Evolutionary conservation across 2,113 vertebrate species (phyloP).

Genomic region (Crotalus helleri): DNA sequence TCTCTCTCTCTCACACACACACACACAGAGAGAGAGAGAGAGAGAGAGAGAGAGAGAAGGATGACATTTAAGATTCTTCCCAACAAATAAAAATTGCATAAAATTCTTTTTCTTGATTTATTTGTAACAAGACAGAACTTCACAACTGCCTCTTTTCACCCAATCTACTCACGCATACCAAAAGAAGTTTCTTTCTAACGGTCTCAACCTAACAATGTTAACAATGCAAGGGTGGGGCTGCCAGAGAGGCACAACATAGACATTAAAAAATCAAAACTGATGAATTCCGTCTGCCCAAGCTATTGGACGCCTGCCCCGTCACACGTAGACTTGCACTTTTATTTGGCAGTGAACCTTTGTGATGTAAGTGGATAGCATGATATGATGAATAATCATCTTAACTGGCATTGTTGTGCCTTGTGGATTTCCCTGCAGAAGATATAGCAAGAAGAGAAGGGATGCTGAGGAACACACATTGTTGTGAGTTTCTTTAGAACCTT

Average conservation of each 20-base stretch:
- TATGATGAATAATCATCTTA: constrained; percentile 5
- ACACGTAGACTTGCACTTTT: not conserved
- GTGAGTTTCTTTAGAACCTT: accelerated
- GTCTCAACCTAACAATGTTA: not conserved
- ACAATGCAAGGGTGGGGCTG: not conserved
- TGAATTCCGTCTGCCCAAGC: not conserved
- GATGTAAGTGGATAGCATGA: not conserved
- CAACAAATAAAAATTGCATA: not conserved
- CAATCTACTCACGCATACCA: not conserved
- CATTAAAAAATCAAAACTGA: constrained; percentile 7
- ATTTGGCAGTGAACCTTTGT: not conserved
- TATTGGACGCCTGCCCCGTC: not conserved
- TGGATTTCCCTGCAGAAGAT: constrained; percentile 15
- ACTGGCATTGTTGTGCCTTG: not conserved
- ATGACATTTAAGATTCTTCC: not conserved
- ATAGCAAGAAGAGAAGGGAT: not conserved
- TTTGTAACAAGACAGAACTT: not conserved
- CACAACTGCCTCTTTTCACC: not conserved
- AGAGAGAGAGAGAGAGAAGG: too few species aligned
- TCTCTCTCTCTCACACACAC: not conserved
- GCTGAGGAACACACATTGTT: accelerated
- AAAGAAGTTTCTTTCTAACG: not conserved
- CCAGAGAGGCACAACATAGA: not conserved
- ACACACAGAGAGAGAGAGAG: too few species aligned
- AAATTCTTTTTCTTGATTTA: not conserved